Percentiles rank a stretch among this genome's conserved stretches.
Evolutionary conservation across 2,888 invertebrate genomes (phyloP).

Genomic region (Ormyrus labotus): DNA sequence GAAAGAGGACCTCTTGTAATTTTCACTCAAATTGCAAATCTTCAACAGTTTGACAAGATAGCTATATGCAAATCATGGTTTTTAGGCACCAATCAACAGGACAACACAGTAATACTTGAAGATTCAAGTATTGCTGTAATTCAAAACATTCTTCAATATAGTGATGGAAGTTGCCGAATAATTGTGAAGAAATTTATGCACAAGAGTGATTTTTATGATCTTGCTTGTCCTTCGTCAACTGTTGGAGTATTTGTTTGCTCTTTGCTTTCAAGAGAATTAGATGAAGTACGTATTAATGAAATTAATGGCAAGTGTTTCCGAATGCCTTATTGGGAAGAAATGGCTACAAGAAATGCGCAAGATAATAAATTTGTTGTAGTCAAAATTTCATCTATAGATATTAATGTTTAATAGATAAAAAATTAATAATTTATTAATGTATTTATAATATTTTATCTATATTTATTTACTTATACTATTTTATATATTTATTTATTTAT

Average conservation of each 20-base stretch:
- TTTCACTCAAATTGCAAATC: background rate
- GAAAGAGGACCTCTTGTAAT: background rate
- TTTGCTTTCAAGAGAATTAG: background rate
- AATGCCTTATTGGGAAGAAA: conserved; percentile 3
- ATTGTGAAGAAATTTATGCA: background rate
- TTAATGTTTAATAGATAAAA: background rate
- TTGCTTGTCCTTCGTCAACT: background rate
- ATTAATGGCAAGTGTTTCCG: background rate
- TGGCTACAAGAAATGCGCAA: background rate
- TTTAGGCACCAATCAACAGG: background rate
- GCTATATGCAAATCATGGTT: background rate
- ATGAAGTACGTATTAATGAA: background rate
- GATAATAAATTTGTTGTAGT: background rate
- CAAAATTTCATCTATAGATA: conserved; percentile 7
- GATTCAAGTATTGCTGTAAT: background rate
- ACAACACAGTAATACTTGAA: background rate
- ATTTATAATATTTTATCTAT: no score
- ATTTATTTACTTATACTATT: no score
- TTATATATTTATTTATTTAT: no score
- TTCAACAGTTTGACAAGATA: background rate
- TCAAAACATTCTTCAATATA: conserved; percentile 1
- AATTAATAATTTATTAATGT: no score
- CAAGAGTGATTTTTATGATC: background rate
- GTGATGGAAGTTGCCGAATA: background rate
- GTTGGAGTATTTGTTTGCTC: conserved; percentile 1